A percentile compares a stretch with the other conserved stretches of the same genome.
These are phyloP conservation scores for Hemichromis elongatus DNA, from an alignment of 2,113 vertebrate genomes.

Conservation along the genomic window DNA sequence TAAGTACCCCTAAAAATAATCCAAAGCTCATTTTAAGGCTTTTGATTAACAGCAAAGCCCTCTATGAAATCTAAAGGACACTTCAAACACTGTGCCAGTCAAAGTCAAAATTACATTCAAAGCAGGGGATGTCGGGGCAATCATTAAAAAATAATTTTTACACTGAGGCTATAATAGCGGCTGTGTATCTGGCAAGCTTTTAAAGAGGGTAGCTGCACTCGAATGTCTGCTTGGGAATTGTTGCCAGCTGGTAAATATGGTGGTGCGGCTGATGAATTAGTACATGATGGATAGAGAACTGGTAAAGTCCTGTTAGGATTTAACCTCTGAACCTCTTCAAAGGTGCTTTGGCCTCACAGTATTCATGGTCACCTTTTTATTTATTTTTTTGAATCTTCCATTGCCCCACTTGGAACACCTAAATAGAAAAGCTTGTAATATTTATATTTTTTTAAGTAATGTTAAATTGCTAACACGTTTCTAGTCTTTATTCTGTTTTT, in stretches of 20 bases:
- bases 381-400: neutral
- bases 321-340: neutral
- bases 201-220: neutral
- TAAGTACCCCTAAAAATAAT: constrained; percentile 19
- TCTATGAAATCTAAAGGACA: constrained; percentile 16
- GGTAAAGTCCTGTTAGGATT: neutral
- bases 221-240: neutral
- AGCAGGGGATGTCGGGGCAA: neutral
- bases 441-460: neutral
- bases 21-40: neutral
- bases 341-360: neutral
- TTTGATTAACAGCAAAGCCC: constrained; percentile 8
- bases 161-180: neutral
- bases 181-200: neutral
- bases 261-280: neutral
- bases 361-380: neutral
- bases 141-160: constrained; percentile 13
- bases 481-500: too few relatives aligned
- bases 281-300: neutral
- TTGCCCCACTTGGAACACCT: neutral
- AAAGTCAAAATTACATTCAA: constrained; percentile 21
- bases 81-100: constrained; percentile 19
- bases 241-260: neutral
- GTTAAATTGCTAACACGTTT: neutral
- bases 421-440: neutral